Conservation (phyloP, 2,113 vertebrate genomes). For the Cromileptes altivelis region DNA sequence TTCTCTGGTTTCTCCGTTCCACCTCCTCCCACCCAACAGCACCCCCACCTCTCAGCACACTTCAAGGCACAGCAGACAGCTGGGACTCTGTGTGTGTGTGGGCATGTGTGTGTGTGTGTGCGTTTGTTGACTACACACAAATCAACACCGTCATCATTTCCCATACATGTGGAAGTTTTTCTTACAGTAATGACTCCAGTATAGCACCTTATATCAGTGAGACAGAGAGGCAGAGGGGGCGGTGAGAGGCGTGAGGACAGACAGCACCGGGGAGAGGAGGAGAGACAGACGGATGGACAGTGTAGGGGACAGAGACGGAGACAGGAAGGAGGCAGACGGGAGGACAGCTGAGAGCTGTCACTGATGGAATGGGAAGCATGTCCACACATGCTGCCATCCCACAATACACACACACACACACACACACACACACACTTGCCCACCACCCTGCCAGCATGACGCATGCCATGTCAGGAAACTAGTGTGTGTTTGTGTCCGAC, state of each 20-base stretch:
- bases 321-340: conserved; percentile 50
- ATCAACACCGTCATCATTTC: conserved; percentile 20
- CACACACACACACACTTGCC: conserved; percentile 10
- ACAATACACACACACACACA: conserved; percentile 16
- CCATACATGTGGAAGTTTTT: conserved; percentile 12
- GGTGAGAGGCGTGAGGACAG: background rate
- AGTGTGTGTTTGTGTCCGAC: background rate
- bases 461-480: conserved; percentile 13
- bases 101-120: conserved; percentile 14
- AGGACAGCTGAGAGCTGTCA: conserved; percentile 74
- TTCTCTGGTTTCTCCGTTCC: conserved; percentile 60
- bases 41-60: conserved; percentile 50
- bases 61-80: conserved; percentile 63
- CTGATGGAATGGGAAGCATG: conserved; percentile 67
- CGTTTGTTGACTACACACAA: background rate
- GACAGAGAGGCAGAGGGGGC: background rate
- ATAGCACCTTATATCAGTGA: background rate
- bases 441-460: background rate
- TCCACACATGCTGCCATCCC: conserved; percentile 41
- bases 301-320: conserved; percentile 12
- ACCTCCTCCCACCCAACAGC: conserved; percentile 53
- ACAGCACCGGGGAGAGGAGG: background rate
- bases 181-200: background rate
- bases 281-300: conserved; percentile 29
- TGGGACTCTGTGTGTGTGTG: conserved; percentile 35